These are phyloP conservation scores for Osmoderma eremita DNA, from an alignment of 2,888 invertebrate genomes.

Conservation along the genomic window DNA sequence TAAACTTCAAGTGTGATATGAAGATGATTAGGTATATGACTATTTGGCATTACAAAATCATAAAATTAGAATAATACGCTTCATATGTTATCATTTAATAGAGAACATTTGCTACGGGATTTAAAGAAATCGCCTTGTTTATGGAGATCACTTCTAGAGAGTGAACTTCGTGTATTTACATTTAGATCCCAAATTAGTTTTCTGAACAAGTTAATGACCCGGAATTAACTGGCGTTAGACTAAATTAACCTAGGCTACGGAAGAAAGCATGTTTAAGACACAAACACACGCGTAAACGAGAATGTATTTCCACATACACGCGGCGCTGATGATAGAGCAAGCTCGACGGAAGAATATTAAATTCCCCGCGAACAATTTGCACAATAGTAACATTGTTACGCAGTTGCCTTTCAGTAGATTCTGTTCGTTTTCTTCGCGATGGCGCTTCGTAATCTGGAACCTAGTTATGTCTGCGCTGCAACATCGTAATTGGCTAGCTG, in stretches of 20 bases:
- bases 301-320: neutral
- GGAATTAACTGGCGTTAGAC: neutral
- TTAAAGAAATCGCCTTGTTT: too few relatives aligned
- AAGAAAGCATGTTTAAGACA: neutral
- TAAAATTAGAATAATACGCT: too few relatives aligned
- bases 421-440: neutral
- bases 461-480: neutral
- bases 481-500: slow-evolving; percentile 12
- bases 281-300: neutral
- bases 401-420: neutral
- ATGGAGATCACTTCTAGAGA: too few relatives aligned
- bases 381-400: neutral
- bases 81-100: too few relatives aligned
- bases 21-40: too few relatives aligned
- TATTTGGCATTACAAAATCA: too few relatives aligned
- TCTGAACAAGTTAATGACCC: neutral
- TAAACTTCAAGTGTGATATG: too few relatives aligned
- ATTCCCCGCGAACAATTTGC: slow-evolving; percentile 9
- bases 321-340: neutral
- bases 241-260: neutral
- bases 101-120: too few relatives aligned
- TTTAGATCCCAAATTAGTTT: slow-evolving; percentile 4
- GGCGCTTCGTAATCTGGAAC: neutral
- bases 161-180: too few relatives aligned
- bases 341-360: neutral